Base-by-base conservation (phyloP, 2,888 invertebrate genomes). In the Euzophera pinguis region DNA sequence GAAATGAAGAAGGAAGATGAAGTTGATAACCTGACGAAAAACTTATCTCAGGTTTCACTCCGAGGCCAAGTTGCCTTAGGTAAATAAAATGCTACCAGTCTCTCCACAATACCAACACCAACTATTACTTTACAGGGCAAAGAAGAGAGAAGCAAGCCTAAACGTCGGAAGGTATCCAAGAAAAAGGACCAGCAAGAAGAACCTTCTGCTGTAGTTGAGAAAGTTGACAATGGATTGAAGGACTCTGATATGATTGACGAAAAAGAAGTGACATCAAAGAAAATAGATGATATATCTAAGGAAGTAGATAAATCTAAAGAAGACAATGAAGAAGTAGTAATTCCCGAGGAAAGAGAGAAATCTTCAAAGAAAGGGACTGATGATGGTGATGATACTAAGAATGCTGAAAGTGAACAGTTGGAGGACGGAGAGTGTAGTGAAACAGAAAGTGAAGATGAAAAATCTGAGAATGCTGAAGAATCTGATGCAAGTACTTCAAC, bases 401-500 rank as follows among this genome's bases (percentile, higher is more conserved):
- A 58, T 34, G 9, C 16, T 34, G 32, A 3, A 32, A 6, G 12
- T 8, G 12, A 67, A 56, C 83, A 81, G 61, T 70, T 91, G 47
- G 94, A 94, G 84, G 93, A 94, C 75, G 94, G 94, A 10, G 94
- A 94, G 86, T 94, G 93, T 77, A 92, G 93, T 61, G 91, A 91
- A 42, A 91, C 91, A 12, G 69, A 60, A 1, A 68, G 67, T 62
- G 67, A 69, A 22, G 67, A 63, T 27, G 67, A 57, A 56, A 71
- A 67, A 63, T 67, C 57, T 56, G 72, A 68, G 64, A 84, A 81
- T 54, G 76, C 75, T 56, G 73, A 70, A 54, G 78, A 71, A 50
- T 75, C 81, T 9, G 67, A 66, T 59, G 72, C 64, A 61, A 88
- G 85, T 61, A 84, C 84, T 54, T 81, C 87, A 42, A 88, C 91